Percentiles rank a stretch among this genome's conserved stretches.
Evolutionary conservation across 2,113 vertebrate species (phyloP).

Genomic region (Rissa tridactyla): DNA sequence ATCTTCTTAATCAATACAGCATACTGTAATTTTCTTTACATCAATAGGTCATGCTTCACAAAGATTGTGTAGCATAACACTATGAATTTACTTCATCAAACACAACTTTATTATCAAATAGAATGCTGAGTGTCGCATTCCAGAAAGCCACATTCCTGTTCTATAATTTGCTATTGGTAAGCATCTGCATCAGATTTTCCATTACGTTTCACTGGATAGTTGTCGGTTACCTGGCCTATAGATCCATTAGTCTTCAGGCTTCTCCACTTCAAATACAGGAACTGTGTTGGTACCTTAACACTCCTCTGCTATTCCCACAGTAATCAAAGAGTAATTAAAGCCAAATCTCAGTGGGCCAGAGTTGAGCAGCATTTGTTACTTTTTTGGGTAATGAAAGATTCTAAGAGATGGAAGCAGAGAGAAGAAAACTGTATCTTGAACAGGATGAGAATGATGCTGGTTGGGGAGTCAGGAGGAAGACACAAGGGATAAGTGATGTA

Average conservation of each 20-base stretch:
- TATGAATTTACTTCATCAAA: neutral
- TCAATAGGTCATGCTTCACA: neutral
- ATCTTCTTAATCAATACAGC: neutral
- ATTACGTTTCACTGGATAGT: neutral
- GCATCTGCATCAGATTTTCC: neutral
- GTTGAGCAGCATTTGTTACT: neutral
- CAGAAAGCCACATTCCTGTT: neutral
- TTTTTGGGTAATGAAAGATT: neutral
- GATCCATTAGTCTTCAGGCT: neutral
- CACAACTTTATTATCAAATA: neutral
- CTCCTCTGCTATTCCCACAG: neutral
- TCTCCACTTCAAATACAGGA: neutral
- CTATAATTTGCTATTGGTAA: neutral
- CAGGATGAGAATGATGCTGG: neutral
- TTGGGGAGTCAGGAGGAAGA: neutral
- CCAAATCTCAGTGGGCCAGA: neutral
- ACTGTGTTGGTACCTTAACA: neutral
- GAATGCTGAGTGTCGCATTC: neutral
- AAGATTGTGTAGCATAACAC: accelerated
- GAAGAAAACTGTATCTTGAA: neutral
- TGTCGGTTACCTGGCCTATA: neutral
- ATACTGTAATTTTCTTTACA: neutral
- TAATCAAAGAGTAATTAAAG: neutral
- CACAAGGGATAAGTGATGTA: neutral
- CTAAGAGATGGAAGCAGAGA: neutral